A percentile compares a stretch with the other conserved stretches of the same genome.
Evolutionary conservation across 2,113 vertebrate species (phyloP).

Genomic region (Conger conger): DNA sequence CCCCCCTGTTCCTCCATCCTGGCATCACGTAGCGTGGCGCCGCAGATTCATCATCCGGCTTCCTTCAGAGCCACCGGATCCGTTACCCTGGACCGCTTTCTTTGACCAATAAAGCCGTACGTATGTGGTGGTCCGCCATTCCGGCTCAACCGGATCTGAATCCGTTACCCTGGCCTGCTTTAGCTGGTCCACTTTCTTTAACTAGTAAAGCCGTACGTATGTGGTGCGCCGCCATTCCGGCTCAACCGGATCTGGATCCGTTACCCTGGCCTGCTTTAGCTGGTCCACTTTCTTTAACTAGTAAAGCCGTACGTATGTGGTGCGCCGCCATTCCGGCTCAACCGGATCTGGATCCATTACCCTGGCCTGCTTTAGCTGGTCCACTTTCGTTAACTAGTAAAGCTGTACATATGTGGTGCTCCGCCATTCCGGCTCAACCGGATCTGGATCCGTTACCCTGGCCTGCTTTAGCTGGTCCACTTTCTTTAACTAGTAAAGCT

Average conservation of each 20-base stretch:
- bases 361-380: constrained; percentile 45
- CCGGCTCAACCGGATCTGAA: constrained; percentile 36
- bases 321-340: neutral
- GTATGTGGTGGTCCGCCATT: neutral
- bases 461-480: constrained; percentile 41
- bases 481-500: constrained; percentile 30
- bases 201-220: neutral
- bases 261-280: constrained; percentile 49
- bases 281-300: constrained; percentile 45
- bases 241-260: constrained; percentile 45
- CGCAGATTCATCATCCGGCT: constrained; percentile 67
- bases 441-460: constrained; percentile 59
- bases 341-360: constrained; percentile 53
- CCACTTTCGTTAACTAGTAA: constrained; percentile 38
- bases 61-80: constrained; percentile 48
- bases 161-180: constrained; percentile 57
- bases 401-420: neutral
- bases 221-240: neutral
- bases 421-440: too few species aligned
- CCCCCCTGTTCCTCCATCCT: constrained; percentile 83
- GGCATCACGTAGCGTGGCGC: constrained; percentile 67
- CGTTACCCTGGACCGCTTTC: constrained; percentile 56
- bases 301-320: neutral
- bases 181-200: constrained; percentile 45
- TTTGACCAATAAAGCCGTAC: constrained; percentile 18